phyloP scores from a whole-genome alignment of 1,140 invertebrate species.

The Hylyphantes graminicola region DNA sequence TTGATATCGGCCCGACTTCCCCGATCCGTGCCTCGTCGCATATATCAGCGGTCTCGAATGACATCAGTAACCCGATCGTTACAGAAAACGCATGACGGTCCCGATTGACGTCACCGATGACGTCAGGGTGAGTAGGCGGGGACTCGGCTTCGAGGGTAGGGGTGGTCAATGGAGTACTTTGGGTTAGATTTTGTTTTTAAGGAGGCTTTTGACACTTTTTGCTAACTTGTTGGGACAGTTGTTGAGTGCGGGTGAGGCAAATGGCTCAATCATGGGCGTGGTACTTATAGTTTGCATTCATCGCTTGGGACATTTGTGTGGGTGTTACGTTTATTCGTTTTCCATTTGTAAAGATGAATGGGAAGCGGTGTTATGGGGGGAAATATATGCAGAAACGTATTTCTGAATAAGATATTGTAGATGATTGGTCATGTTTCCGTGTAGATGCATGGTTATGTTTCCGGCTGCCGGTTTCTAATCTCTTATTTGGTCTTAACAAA shows the following conservation, averaged over 20 bases:
- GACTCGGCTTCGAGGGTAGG: slow-evolving; percentile 3
- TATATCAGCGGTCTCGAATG: slow-evolving; percentile 41
- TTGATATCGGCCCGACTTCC: slow-evolving; percentile 41
- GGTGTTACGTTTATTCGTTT: too few relatives aligned
- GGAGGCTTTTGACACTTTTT: slow-evolving; percentile 33
- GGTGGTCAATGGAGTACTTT: slow-evolving; percentile 18
- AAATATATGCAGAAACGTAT: too few relatives aligned
- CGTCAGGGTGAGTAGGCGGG: slow-evolving; percentile 55
- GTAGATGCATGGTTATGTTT: too few relatives aligned
- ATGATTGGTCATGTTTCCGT: too few relatives aligned
- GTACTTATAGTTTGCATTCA: background rate
- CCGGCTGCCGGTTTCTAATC: too few relatives aligned
- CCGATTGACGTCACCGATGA: slow-evolving; percentile 56
- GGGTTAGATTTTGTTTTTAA: slow-evolving; percentile 2
- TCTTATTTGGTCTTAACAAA: too few relatives aligned
- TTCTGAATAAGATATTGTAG: too few relatives aligned
- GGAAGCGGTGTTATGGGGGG: too few relatives aligned
- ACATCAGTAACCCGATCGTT: slow-evolving; percentile 60
- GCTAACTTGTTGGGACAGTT: slow-evolving; percentile 8
- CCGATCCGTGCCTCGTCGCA: slow-evolving; percentile 13
- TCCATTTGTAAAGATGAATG: too few relatives aligned
- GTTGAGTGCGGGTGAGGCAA: background rate
- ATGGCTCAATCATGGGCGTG: slow-evolving; percentile 1
- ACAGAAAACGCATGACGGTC: slow-evolving; percentile 56
- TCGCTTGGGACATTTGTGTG: too few relatives aligned